phyloP scores from a whole-genome alignment of 2,888 invertebrate species.

The Chironomus tentans region DNA sequence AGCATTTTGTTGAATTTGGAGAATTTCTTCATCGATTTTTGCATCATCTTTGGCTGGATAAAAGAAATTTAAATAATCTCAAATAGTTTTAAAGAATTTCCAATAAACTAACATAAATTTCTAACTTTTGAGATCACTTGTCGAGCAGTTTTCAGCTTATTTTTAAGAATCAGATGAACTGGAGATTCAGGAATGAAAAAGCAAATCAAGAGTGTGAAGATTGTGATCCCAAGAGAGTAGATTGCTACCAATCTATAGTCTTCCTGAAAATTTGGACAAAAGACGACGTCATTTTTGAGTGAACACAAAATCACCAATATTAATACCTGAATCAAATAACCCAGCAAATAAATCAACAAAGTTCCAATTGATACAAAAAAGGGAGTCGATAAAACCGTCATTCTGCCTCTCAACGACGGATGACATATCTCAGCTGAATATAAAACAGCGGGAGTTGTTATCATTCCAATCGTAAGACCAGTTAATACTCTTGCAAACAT shows the following conservation, averaged over 20 bases:
- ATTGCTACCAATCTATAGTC: constrained; percentile 39
- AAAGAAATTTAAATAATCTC: neutral
- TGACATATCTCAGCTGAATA: constrained; percentile 14
- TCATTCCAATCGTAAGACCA: constrained; percentile 17
- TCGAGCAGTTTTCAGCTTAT: constrained; percentile 49
- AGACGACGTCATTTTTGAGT: too few relatives aligned
- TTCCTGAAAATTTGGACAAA: too few relatives aligned
- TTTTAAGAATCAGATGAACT: constrained; percentile 55
- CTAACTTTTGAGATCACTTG: constrained; percentile 35
- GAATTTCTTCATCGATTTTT: constrained; percentile 8
- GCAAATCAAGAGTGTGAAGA: constrained; percentile 41
- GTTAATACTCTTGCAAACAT: constrained; percentile 3
- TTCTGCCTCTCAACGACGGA: neutral
- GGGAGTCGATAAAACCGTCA: constrained; percentile 8
- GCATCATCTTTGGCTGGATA: neutral
- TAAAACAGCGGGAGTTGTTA: constrained; percentile 14
- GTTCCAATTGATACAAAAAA: constrained; percentile 12
- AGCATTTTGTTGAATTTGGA: neutral
- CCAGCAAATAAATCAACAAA: constrained; percentile 1
- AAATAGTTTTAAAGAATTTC: neutral
- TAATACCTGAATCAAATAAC: neutral
- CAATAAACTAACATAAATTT: neutral
- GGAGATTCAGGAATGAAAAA: constrained; percentile 57
- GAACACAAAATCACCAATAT: too few relatives aligned
- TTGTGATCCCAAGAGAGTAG: constrained; percentile 37